A percentile compares a stretch with the other conserved stretches of the same genome.
Conservation (phyloP, 2,888 invertebrate species). For the Spatulosminthurus flaviceps region DNA sequence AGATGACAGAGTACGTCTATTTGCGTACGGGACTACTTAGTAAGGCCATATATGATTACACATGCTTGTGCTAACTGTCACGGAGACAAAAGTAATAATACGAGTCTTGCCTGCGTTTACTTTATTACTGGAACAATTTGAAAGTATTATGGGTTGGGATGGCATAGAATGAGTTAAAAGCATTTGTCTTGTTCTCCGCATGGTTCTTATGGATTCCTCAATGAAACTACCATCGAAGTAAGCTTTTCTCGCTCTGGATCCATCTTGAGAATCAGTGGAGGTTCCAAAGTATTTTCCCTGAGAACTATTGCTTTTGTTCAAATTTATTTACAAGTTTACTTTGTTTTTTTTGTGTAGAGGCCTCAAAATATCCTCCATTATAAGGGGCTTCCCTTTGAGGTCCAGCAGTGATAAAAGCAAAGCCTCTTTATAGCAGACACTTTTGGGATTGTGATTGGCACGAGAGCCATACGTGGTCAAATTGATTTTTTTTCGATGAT, state of each 20-base stretch:
- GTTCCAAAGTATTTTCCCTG: no score
- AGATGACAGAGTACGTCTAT: background rate
- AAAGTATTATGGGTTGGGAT: background rate
- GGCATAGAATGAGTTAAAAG: constrained; percentile 3
- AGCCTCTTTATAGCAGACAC: background rate
- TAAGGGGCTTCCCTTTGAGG: background rate
- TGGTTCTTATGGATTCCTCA: background rate
- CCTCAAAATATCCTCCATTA: no score
- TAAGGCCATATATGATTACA: background rate
- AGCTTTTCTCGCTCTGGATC: background rate
- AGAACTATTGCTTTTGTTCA: no score
- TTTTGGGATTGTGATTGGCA: constrained; percentile 16
- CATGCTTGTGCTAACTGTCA: background rate
- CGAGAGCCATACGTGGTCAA: background rate
- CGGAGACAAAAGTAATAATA: background rate
- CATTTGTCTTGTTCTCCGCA: constrained; percentile 7
- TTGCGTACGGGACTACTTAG: background rate
- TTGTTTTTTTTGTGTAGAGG: no score
- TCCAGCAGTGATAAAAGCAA: constrained; percentile 2
- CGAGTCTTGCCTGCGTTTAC: background rate
- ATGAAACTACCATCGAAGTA: background rate
- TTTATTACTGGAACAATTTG: background rate
- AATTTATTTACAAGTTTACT: no score
- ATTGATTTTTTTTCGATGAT: constrained; percentile 16
- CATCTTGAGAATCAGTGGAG: background rate